A percentile compares a stretch with the other conserved stretches of the same genome.
These are phyloP conservation scores for Latrodectus hesperus DNA, from an alignment of 2,888 invertebrate genomes.

Conservation along the genomic window DNA sequence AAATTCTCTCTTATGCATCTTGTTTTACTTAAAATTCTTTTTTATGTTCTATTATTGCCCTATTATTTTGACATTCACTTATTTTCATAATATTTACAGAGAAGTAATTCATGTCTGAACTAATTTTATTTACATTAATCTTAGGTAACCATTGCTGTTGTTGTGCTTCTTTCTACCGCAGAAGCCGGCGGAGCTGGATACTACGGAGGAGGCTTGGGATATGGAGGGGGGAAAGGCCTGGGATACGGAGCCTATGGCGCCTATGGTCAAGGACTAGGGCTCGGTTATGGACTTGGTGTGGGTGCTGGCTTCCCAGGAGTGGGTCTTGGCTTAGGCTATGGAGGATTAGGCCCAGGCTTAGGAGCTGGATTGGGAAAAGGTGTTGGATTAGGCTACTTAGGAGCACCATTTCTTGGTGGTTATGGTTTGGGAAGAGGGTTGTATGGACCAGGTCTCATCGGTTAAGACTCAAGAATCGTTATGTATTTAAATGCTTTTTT, in stretches of 20 bases:
- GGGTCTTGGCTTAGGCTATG: conserved; percentile 3
- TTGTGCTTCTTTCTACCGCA: background rate
- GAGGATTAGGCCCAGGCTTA: background rate
- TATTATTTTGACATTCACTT: too few relatives aligned
- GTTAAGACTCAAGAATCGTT: background rate
- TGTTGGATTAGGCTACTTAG: conserved; percentile 4
- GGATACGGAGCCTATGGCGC: conserved; percentile 14
- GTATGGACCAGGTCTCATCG: conserved; percentile 13
- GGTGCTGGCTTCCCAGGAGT: background rate
- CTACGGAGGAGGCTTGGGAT: conserved; percentile 8
- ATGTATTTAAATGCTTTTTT: too few relatives aligned
- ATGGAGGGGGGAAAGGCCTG: conserved; percentile 10
- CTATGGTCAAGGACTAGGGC: conserved; percentile 15
- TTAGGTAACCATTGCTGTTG: conserved; percentile 7
- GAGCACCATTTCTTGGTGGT: conserved; percentile 27
- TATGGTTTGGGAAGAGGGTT: conserved; percentile 36
- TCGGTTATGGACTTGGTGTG: background rate
- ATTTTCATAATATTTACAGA: background rate
- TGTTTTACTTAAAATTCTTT: too few relatives aligned
- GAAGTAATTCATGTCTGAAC: background rate
- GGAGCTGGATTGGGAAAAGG: conserved; percentile 20
- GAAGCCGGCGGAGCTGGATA: conserved; percentile 5
- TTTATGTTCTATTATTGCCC: too few relatives aligned
- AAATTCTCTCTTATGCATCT: too few relatives aligned
- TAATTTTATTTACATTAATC: background rate